Evolutionary conservation across 2,113 vertebrate species (phyloP), one percentile per base, ranked within the genome.

Genomic region (Xiphophorus hellerii): DNA sequence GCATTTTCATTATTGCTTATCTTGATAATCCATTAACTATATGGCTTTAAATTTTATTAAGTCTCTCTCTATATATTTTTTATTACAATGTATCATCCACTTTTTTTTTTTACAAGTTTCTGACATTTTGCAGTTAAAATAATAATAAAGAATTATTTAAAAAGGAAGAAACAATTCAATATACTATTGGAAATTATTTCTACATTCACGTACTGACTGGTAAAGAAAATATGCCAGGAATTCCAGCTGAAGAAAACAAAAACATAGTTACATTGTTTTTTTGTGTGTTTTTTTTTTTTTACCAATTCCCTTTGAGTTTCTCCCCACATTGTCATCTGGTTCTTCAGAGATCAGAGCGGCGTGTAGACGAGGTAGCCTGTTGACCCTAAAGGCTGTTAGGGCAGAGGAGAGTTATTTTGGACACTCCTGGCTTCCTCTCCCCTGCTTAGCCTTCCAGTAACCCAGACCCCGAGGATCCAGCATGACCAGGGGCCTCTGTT

Each of bases 401-500:
- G 74, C 82, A 84, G 84, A 84, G 39, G 28, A 73, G 76, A 88
- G 89, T 83, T 93, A 90, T 93, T 91, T 92, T 92, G 79, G 91
- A 85, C 82, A 73, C 83, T 91, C 88, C 87, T 89, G 86, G 79
- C 76, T 91, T 92, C 88, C 90, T 89, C 73, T 77, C 82, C 80
- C 71, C 78, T 66, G 71, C 83, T 84, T 95, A 90, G 76, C 90
- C 88, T 93, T 65, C 86, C 17, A 1, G 31, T 95, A 90, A 94
- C 94, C 93, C 88, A 88, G 87, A 86, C 92, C 90, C 89, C 81
- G 71, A 33, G 77, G 88, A 93, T 88, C 82, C 79, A 82, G 87
- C 67, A 85, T 87, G 91, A 82, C 91, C 90, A 79, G 89, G 75
- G 80, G 35, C 74, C 87, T 83, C 78, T 91, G 90, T 94, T 94